phyloP scores from a whole-genome alignment of 2,113 vertebrate species.

The Pavo muticus region DNA sequence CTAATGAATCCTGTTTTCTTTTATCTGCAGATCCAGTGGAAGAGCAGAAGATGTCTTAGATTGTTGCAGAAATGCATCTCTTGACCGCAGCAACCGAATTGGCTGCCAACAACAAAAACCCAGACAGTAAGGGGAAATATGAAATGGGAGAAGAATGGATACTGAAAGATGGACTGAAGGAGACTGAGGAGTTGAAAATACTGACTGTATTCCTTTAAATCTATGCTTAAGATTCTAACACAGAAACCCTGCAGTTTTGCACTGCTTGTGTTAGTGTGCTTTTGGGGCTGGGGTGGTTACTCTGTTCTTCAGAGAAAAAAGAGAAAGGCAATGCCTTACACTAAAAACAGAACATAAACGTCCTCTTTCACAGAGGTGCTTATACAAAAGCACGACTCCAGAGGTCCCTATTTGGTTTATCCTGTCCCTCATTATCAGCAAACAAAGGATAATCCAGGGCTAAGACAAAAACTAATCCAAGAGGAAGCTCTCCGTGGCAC shows the following conservation, averaged over 20 bases:
- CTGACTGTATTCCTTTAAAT: conserved; percentile 18
- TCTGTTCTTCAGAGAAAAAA: conserved; percentile 56
- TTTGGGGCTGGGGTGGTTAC: not conserved
- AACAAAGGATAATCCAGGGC: conserved; percentile 51
- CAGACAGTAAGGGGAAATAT: not conserved
- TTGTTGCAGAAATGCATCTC: not conserved
- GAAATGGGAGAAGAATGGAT: not conserved
- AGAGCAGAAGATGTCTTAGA: not conserved
- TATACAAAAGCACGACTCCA: conserved; percentile 37
- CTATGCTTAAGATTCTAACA: conserved; percentile 16
- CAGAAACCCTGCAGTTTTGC: not conserved
- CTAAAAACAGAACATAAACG: conserved; percentile 15
- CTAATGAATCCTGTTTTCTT: not conserved
- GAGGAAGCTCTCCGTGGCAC: conserved; percentile 37
- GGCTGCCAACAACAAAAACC: not conserved
- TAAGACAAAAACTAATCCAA: conserved; percentile 52
- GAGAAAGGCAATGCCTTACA: conserved; percentile 46
- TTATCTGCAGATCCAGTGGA: not conserved
- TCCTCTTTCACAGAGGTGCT: conserved; percentile 37
- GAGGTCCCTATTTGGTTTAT: conserved; percentile 25
- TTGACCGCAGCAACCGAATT: not conserved
- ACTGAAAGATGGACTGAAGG: conserved; percentile 13
- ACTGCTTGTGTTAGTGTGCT: not conserved
- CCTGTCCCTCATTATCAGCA: conserved; percentile 39
- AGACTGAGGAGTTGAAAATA: not conserved